Evolutionary conservation across 2,797 vertebrate species (phyloP).

Genomic region (Chloroceryle amazona): DNA sequence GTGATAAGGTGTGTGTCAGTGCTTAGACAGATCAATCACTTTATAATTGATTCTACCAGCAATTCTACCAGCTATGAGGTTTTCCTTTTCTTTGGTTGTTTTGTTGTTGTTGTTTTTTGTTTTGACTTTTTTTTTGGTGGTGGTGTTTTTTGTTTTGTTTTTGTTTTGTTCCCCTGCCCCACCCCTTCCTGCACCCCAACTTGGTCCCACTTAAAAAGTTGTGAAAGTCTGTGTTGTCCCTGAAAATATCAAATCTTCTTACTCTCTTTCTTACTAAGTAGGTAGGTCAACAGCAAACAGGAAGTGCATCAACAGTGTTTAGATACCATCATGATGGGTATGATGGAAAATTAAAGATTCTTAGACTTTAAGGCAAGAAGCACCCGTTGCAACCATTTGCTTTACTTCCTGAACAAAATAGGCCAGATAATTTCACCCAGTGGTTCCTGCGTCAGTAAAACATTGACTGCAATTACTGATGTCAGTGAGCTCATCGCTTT

Average conservation of each 20-base stretch:
- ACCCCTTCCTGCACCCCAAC: too few species aligned
- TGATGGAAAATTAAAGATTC: not conserved
- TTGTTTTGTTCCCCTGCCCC: not conserved
- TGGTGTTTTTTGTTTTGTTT: not conserved
- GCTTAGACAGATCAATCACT: not conserved
- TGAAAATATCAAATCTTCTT: not conserved
- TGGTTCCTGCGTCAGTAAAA: not conserved
- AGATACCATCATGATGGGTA: not conserved
- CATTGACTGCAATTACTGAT: not conserved
- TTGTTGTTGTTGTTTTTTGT: too few species aligned
- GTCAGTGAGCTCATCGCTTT: not conserved
- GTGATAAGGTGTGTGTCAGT: not conserved
- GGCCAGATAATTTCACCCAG: not conserved
- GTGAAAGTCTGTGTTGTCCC: not conserved
- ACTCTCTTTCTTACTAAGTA: not conserved
- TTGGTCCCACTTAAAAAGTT: not conserved
- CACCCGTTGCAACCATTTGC: not conserved
- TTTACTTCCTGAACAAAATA: slow-evolving; percentile 24
- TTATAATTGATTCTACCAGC: not conserved
- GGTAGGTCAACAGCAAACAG: not conserved
- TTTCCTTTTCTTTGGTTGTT: not conserved
- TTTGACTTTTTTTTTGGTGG: too few species aligned
- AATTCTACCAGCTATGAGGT: not conserved
- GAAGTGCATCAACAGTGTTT: not conserved
- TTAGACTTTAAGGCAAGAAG: not conserved